phyloP scores from a whole-genome alignment of 2,888 invertebrate genomes.

The Perizoma affinitatum region DNA sequence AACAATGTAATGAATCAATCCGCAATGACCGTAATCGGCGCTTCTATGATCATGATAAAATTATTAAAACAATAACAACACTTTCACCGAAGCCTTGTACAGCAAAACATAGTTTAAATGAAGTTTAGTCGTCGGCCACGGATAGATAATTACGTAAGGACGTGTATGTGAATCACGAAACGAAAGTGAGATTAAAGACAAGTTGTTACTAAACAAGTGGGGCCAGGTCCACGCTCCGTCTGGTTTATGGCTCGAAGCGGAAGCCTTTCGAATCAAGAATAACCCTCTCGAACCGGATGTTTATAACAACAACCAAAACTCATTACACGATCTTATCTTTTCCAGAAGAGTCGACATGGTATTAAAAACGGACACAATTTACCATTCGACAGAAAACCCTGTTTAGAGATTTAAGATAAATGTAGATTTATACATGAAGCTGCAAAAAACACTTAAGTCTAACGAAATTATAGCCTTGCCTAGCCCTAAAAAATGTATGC shows the following conservation, averaged over 20 bases:
- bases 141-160: slow-evolving; percentile 51
- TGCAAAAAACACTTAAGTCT: too few relatives aligned
- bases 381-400: neutral
- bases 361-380: too few relatives aligned
- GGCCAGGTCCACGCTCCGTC: slow-evolving; percentile 38
- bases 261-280: slow-evolving; percentile 25
- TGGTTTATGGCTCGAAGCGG: slow-evolving; percentile 34
- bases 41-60: slow-evolving; percentile 23
- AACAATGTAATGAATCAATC: neutral
- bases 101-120: slow-evolving; percentile 45
- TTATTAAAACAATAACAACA: slow-evolving; percentile 34
- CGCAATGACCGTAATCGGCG: slow-evolving; percentile 28
- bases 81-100: slow-evolving; percentile 44
- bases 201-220: slow-evolving; percentile 37
- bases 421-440: too few relatives aligned
- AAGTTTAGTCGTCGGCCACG: slow-evolving; percentile 41
- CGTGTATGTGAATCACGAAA: slow-evolving; percentile 57
- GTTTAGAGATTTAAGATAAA: too few relatives aligned
- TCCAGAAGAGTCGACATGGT: neutral
- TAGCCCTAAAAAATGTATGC: too few relatives aligned
- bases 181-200: slow-evolving; percentile 54
- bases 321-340: neutral
- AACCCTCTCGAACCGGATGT: slow-evolving; percentile 22
- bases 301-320: slow-evolving; percentile 4
- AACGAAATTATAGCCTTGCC: too few relatives aligned